phyloP scores from a whole-genome alignment of 2,113 vertebrate species.

The Melanerpes aurifrons region DNA sequence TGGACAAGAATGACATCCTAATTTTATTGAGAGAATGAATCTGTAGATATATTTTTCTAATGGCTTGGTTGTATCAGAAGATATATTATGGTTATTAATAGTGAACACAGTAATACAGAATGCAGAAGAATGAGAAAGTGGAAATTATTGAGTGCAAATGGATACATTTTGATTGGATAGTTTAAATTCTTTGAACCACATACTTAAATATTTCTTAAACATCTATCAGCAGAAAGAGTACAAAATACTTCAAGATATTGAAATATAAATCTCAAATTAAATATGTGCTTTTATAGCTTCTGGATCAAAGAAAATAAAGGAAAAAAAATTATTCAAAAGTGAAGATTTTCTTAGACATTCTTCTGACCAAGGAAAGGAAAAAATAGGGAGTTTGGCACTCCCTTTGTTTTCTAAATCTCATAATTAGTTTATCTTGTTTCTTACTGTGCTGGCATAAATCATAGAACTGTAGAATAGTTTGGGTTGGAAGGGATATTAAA shows the following conservation, averaged over 20 bases:
- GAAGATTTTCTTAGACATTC: background rate
- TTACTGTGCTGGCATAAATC: background rate
- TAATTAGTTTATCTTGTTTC: background rate
- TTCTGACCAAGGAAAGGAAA: background rate
- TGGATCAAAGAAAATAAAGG: background rate
- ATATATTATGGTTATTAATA: conserved; percentile 46
- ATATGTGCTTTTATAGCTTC: background rate
- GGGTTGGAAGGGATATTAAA: too few species aligned
- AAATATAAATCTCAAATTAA: background rate
- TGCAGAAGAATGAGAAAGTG: background rate
- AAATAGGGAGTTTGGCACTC: background rate
- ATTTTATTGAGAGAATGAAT: conserved; percentile 39
- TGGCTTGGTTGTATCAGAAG: conserved; percentile 15
- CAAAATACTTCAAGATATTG: background rate
- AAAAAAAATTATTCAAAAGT: background rate
- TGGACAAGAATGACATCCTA: conserved; percentile 2
- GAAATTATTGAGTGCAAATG: background rate
- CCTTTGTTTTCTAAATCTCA: background rate
- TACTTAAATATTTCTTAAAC: background rate
- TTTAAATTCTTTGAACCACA: background rate
- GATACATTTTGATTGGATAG: conserved; percentile 10
- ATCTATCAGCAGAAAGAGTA: background rate
- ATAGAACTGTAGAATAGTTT: too few species aligned
- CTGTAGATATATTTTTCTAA: conserved; percentile 16
- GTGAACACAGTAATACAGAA: background rate